Evolutionary conservation across 1,140 invertebrate species (phyloP).

Genomic region (Agraylea sexmaculata): DNA sequence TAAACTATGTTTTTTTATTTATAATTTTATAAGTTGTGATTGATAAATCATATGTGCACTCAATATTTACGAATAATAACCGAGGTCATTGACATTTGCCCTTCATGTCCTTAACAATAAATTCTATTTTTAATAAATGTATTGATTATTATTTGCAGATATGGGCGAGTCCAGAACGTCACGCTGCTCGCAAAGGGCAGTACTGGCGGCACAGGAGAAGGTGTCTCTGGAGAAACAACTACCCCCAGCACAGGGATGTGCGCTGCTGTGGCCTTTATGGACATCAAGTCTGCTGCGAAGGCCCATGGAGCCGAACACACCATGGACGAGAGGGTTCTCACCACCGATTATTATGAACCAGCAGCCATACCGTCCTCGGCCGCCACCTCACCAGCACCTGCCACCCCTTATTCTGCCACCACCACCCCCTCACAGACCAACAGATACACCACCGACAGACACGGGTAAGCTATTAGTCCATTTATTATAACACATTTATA

Average conservation of each 20-base stretch:
- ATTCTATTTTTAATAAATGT: no score
- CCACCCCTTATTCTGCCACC: slow-evolving; percentile 44
- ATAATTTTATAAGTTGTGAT: no score
- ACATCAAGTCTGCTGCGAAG: slow-evolving; percentile 91
- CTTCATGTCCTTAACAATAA: no score
- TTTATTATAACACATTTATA: neutral
- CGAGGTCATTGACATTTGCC: no score
- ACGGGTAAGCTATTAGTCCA: slow-evolving; percentile 6
- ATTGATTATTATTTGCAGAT: no score
- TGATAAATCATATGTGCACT: no score
- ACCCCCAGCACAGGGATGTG: slow-evolving; percentile 48
- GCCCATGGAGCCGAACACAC: slow-evolving; percentile 82
- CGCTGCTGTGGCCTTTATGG: slow-evolving; percentile 91
- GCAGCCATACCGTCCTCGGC: slow-evolving; percentile 52
- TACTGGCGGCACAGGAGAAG: slow-evolving; percentile 44
- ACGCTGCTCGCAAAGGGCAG: slow-evolving; percentile 60
- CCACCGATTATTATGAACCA: slow-evolving; percentile 89
- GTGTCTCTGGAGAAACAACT: slow-evolving; percentile 32
- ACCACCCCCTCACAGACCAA: slow-evolving; percentile 45
- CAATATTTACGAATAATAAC: no score
- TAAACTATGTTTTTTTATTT: no score
- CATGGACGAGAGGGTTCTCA: slow-evolving; percentile 72
- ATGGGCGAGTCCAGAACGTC: slow-evolving; percentile 94
- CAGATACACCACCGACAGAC: slow-evolving; percentile 25
- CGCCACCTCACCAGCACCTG: slow-evolving; percentile 42